A percentile compares a stretch with the other conserved stretches of the same genome.
Conservation (phyloP, 2,888 invertebrate genomes). For the Chrysina gloriosa region DNA sequence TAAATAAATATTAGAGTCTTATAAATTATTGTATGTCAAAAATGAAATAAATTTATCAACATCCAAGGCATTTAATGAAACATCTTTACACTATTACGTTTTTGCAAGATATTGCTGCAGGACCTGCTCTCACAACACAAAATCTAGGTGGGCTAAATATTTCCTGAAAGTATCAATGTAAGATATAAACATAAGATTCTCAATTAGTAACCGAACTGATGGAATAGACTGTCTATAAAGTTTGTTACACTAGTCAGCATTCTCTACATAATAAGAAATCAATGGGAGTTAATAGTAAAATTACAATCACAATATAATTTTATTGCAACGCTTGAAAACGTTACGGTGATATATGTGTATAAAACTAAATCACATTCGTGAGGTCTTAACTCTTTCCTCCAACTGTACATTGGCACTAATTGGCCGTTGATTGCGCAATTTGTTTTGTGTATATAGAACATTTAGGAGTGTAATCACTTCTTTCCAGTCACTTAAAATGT, state of each 20-base stretch:
- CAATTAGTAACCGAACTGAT: neutral
- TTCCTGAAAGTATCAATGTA: too few relatives aligned
- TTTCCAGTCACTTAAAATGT: conserved; percentile 43
- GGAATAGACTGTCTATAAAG: neutral
- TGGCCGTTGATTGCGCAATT: conserved; percentile 34
- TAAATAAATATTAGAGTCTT: too few relatives aligned
- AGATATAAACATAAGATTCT: too few relatives aligned
- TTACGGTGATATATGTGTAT: conserved; percentile 19
- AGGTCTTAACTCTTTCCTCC: conserved; percentile 21
- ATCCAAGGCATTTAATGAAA: too few relatives aligned
- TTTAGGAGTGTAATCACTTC: conserved; percentile 37
- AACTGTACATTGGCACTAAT: conserved; percentile 33
- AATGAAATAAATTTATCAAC: too few relatives aligned
- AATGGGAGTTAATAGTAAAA: neutral
- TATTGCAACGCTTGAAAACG: neutral
- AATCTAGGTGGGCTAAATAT: too few relatives aligned
- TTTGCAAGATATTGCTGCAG: too few relatives aligned
- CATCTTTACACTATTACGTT: too few relatives aligned
- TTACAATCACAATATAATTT: conserved; percentile 22
- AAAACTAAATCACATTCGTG: conserved; percentile 15
- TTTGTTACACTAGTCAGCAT: neutral
- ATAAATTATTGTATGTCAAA: too few relatives aligned
- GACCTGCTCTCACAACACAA: too few relatives aligned
- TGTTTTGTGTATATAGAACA: conserved; percentile 35
- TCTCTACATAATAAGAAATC: neutral